Percentiles rank a stretch among this genome's conserved stretches.
Conservation (phyloP, 2,888 invertebrate species). For the Allophyes oxyacanthae region DNA sequence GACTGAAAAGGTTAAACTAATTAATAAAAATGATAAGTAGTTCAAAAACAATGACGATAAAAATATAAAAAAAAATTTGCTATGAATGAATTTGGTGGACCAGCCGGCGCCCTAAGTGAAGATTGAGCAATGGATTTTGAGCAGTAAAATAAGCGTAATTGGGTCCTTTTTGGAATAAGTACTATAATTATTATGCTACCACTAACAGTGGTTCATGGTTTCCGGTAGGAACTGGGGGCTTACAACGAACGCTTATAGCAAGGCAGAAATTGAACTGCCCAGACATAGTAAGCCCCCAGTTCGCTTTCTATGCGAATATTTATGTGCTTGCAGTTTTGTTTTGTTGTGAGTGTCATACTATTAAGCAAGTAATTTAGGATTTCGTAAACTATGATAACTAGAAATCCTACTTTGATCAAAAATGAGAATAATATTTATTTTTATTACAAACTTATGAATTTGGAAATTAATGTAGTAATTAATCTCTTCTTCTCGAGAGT, state of each 20-base stretch:
- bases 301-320: background rate
- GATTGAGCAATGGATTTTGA: slow-evolving; percentile 70
- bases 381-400: slow-evolving; percentile 75
- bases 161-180: slow-evolving; percentile 72
- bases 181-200: slow-evolving; percentile 75
- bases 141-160: slow-evolving; percentile 69
- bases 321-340: background rate
- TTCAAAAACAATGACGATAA: background rate
- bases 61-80: too few species aligned
- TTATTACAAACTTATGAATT: too few species aligned
- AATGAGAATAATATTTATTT: too few species aligned
- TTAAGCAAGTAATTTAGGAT: slow-evolving; percentile 39
- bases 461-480: too few species aligned
- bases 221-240: slow-evolving; percentile 33
- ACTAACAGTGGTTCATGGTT: slow-evolving; percentile 45
- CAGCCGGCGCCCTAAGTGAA: slow-evolving; percentile 72
- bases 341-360: background rate
- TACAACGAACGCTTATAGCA: too few species aligned
- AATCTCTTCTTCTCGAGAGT: too few species aligned
- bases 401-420: too few species aligned
- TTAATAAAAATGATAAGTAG: background rate
- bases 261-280: too few species aligned
- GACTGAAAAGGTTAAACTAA: background rate
- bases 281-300: too few species aligned
- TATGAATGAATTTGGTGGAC: slow-evolving; percentile 67